Conservation (phyloP, 2,113 vertebrate genomes). For the Todiramphus saurophagus region DNA sequence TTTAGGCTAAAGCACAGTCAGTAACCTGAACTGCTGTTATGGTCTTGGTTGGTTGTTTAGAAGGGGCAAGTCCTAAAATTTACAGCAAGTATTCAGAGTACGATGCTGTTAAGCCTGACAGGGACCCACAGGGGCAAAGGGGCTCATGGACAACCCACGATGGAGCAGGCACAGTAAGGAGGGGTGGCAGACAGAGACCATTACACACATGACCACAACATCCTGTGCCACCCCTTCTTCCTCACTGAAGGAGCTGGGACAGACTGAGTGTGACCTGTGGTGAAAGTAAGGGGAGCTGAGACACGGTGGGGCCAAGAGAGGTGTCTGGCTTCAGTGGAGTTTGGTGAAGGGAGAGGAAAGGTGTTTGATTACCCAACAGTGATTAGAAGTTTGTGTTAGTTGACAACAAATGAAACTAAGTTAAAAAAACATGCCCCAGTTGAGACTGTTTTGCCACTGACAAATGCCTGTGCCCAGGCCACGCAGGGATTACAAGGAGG, state of each 20-base stretch:
- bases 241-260: neutral
- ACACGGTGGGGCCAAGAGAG: rapidly evolving
- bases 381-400: neutral
- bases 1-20: no score
- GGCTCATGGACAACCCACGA: neutral
- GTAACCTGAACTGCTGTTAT: no score
- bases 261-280: neutral
- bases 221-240: neutral
- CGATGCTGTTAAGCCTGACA: no score
- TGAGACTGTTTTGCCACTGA: neutral
- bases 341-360: neutral
- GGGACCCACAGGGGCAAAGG: neutral
- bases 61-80: no score
- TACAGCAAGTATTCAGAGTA: no score
- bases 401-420: neutral
- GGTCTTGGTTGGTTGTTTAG: no score
- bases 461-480: neutral
- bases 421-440: neutral
- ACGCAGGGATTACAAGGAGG: neutral
- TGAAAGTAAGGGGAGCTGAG: neutral
- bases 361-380: neutral
- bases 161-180: neutral
- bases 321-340: neutral
- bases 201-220: neutral
- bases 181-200: neutral